These are phyloP conservation scores for Clytia hemisphaerica DNA, from an alignment of 30 jellyfish, hydroid and myxozoan genomes.

Conservation along the genomic window DNA sequence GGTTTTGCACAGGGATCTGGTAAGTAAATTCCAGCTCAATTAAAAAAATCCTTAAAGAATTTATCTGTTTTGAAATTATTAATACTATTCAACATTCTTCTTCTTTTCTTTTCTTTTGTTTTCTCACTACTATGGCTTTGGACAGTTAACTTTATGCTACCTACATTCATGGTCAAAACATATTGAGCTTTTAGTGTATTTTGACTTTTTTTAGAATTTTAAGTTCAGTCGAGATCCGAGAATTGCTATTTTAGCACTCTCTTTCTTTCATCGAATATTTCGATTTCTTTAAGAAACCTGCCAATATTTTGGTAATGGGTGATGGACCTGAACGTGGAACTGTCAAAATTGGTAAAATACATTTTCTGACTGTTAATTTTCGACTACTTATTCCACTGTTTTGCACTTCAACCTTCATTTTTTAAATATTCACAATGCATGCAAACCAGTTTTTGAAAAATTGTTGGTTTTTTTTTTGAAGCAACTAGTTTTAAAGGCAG, in stretches of 20 bases:
- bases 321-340: constrained; percentile 91
- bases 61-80: background rate
- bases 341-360: constrained; percentile 67
- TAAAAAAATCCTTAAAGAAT: background rate
- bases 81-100: background rate
- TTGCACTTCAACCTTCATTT: no score
- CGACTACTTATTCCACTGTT: no score
- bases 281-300: constrained; percentile 62
- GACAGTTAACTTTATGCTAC: no score
- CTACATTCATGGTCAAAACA: no score
- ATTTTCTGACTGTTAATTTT: background rate
- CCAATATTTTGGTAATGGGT: constrained; percentile 91
- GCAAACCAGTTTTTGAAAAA: background rate
- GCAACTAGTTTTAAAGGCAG: no score
- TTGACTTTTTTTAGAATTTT: no score
- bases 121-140: no score
- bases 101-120: no score
- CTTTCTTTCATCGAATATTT: background rate
- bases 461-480: background rate
- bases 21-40: constrained; percentile 11
- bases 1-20: constrained; percentile 93
- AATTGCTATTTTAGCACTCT: no score
- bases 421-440: no score
- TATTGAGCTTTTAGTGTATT: no score
- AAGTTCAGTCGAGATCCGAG: no score